Conservation (phyloP, 2,888 invertebrate genomes). For the Lithophane ornitopus region DNA sequence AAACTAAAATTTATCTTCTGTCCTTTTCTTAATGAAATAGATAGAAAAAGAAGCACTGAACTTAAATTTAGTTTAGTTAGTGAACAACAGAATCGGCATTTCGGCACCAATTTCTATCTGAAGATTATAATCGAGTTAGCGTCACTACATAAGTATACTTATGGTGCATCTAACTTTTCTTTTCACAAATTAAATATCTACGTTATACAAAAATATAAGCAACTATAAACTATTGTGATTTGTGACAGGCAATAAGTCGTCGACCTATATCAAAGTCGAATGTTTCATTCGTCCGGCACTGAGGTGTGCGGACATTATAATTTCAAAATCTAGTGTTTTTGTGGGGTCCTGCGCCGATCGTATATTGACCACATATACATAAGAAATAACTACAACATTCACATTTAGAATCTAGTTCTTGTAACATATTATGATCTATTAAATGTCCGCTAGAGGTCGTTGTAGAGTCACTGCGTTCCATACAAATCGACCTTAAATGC, state of each 20-base stretch:
- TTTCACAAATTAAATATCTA: constrained; percentile 42
- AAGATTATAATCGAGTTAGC: constrained; percentile 15
- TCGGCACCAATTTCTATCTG: constrained; percentile 16
- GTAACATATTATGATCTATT: constrained; percentile 35
- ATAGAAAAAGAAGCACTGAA: no score
- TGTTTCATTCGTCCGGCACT: constrained; percentile 47
- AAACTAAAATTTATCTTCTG: no score
- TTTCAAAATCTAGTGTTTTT: constrained; percentile 81
- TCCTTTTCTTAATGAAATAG: no score
- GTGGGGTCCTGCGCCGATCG: constrained; percentile 69
- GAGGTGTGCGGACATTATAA: constrained; percentile 71
- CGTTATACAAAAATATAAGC: constrained; percentile 19
- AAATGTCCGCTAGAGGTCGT: constrained; percentile 56
- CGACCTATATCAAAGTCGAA: constrained; percentile 64
- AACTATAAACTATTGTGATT: constrained; percentile 5
- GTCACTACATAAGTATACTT: constrained; percentile 29
- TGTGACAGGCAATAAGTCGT: constrained; percentile 51
- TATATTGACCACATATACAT: constrained; percentile 63
- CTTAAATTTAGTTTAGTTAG: no score
- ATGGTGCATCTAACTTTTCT: constrained; percentile 41
- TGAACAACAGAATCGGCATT: no score
- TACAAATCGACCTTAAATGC: constrained; percentile 45
- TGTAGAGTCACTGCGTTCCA: constrained; percentile 34
- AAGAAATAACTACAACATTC: constrained; percentile 50
- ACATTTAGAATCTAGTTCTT: constrained; percentile 59